Evolutionary conservation across 2,888 invertebrate species (phyloP), one percentile per base, ranked within the genome.

Genomic region (Temnothorax rugatulus): DNA sequence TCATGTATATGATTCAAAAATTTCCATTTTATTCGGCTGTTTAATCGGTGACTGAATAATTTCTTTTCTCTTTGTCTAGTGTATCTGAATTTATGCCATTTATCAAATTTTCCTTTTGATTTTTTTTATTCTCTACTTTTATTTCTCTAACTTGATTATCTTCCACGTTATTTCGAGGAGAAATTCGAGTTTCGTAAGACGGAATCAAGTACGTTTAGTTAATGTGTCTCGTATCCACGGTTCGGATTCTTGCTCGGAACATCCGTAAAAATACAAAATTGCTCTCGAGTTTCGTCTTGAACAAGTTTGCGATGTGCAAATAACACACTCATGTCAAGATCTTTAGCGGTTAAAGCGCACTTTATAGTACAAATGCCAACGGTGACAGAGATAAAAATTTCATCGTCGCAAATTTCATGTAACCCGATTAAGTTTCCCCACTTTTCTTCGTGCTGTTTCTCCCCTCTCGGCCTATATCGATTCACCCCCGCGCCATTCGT

Each of bases 341-440:
- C 13, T 38, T 59, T 25, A 21, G 21, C 21, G 59, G 38, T 81
- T 41, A 59, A 73, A 59, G 38, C 11, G 15, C 1, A 11, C 34
- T 69, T 64, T 47, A 66, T 0, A 11, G 8, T 38, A 21, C 44
- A 47, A 69, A 79, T 15, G 34, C n/a, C 18, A 64, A 50, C 64
- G 25, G 41, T 29, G 34, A 59, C 47, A 38, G 8, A 9, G 34
- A 71, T 52, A 47, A 59, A 34, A 81, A 81, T 81, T 81, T 73
- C 47, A 73, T 73, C 76, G 25, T 76, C 44, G 73, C 38, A 73
- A 81, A 81, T 81, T 81, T 61, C 25, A 25, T 47, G 47, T 81
- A 81, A 81, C 25, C 73, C 73, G 79, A 71, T 79, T 79, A 71
- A 79, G 71, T 71, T 79, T 69, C 41, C 57, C 44, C 29, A 79